Conservation (phyloP, 2,888 invertebrate species). For the Arrhopalites spinosus region DNA sequence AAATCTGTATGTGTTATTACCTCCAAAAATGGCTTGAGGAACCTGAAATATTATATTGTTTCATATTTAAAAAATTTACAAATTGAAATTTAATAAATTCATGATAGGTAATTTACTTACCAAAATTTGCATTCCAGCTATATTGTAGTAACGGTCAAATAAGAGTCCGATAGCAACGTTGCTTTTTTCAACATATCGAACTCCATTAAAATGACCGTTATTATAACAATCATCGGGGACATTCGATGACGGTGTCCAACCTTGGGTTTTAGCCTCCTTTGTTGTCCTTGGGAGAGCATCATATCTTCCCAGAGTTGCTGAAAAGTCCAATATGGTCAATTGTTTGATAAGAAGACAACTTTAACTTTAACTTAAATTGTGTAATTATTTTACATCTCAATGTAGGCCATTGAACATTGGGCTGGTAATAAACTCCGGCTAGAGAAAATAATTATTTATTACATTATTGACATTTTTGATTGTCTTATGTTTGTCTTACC, state of each 20-base stretch:
- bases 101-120: not conserved
- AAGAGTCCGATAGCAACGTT: not conserved
- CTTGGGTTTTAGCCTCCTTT: not conserved
- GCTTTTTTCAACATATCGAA: not conserved
- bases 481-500: no score
- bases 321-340: no score
- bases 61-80: not conserved
- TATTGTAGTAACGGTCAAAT: not conserved
- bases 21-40: not conserved
- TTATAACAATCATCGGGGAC: not conserved
- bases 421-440: no score
- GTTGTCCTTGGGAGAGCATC: not conserved
- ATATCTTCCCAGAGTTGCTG: not conserved
- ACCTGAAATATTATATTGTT: not conserved
- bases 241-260: not conserved
- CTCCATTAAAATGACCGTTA: conserved; percentile 2
- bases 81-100: not conserved
- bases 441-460: no score
- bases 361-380: no score
- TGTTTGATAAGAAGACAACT: no score
- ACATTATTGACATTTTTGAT: no score
- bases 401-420: no score
- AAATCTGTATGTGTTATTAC: not conserved
- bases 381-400: no score
- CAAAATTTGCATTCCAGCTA: conserved; percentile 10